Conservation (phyloP, 2,797 vertebrate species). For the Neosilurus hyrtlii region DNA sequence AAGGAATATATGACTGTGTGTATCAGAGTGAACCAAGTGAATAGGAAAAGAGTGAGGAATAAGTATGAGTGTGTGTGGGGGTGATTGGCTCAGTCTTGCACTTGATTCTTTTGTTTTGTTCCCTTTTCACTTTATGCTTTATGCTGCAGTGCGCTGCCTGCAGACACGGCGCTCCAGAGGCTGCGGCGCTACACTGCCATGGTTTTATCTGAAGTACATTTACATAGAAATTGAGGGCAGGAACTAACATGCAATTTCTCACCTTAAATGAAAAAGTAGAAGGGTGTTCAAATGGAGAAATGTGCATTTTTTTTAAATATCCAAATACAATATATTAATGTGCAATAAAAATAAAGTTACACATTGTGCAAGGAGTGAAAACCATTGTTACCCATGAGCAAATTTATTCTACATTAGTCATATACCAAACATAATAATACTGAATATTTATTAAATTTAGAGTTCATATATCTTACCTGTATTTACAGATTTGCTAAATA, state of each 20-base stretch:
- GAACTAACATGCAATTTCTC: constrained; percentile 30
- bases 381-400: too few relatives aligned
- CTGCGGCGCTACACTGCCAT: constrained; percentile 37
- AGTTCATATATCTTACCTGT: background rate
- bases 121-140: constrained; percentile 46
- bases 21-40: constrained; percentile 46
- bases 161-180: constrained; percentile 42
- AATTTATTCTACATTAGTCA: background rate
- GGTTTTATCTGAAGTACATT: constrained; percentile 56
- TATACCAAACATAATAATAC: background rate
- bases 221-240: constrained; percentile 62
- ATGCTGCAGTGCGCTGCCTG: constrained; percentile 55
- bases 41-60: constrained; percentile 39
- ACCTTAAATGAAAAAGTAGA: constrained; percentile 10
- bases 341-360: background rate
- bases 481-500: background rate
- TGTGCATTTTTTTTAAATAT: background rate
- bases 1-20: constrained; percentile 22
- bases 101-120: constrained; percentile 52
- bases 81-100: constrained; percentile 50
- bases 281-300: background rate
- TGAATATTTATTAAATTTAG: background rate
- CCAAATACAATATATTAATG: background rate
- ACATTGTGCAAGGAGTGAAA: background rate
- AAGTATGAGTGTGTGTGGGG: constrained; percentile 33